Base-by-base conservation (phyloP, 2,888 invertebrate genomes). In the Pilophorus perplexus region DNA sequence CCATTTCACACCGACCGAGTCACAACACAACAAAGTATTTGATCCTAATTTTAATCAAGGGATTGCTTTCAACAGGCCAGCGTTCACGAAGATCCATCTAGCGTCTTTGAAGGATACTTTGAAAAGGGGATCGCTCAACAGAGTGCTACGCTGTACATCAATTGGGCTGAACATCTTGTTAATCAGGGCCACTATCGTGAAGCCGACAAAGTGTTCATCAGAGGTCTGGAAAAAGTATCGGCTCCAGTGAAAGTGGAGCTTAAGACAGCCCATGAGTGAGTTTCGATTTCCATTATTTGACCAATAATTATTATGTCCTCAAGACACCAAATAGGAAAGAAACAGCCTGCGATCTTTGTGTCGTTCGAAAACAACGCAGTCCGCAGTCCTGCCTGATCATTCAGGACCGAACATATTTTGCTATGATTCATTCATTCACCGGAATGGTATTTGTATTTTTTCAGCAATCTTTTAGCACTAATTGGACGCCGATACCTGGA, bases 161-260 rank as follows among this genome's bases (percentile, higher is more conserved):
- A 89, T 10, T 95, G 95, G 93, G 90, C 95, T 0, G 89, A 88
- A 75, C 88, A 90, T 73, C 85, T 90, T 73, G 94, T 95, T 76
- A 84, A 86, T 71, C 80, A 82, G 50, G 89, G 88, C 23, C 90
- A 94, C 79, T 87, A 84, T 73, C 88, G 88, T 74, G 85, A 85
- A 74, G 94, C 95, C 0, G 88, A 92, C 77, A 83, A 85, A 73
- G 85, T 95, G 25, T 91, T 89, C 75, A 81, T 85, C 74, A 79
- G 86, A 72, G 96, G 94, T 33, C 12, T 5, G 16, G 62, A 62
- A 48, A 62, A 62, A 46, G 28, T 28, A 14, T 62, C 46, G 1
- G n/a, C 44, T 5, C 5, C 16, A 3, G 3, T 28, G 18, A 62
- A 46, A 48, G 22, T 12, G 2, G 62, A 62, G 12, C 18, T 62